These are phyloP conservation scores for Brachionus angularis DNA, from an alignment of 1,140 invertebrate species.

Conservation along the genomic window DNA sequence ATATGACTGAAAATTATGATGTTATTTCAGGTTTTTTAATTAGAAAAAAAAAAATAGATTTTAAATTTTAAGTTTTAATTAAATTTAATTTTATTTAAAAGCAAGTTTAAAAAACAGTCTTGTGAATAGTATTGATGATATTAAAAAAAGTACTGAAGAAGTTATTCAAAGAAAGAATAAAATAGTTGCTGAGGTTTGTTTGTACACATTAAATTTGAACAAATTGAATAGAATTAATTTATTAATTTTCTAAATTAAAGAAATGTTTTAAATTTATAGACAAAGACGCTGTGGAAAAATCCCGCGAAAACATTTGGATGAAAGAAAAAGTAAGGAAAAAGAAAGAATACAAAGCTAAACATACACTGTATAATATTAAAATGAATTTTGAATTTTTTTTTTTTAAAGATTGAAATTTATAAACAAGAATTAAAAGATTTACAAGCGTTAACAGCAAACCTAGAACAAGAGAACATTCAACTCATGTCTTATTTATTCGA, in stretches of 20 bases:
- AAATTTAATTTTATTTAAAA: background rate
- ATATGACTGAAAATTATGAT: conserved; percentile 42
- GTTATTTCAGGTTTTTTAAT: conserved; percentile 24
- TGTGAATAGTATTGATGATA: background rate
- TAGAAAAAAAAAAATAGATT: background rate
- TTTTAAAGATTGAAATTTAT: conserved; percentile 3
- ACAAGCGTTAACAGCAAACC: background rate
- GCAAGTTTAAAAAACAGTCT: background rate
- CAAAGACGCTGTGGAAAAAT: conserved; percentile 2
- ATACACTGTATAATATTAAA: too few relatives aligned
- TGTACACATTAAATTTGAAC: background rate
- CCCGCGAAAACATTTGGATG: conserved; percentile 20
- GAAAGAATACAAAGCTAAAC: too few relatives aligned
- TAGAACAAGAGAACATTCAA: conserved; percentile 22
- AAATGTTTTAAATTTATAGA: conserved; percentile 21
- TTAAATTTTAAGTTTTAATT: background rate
- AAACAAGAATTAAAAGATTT: conserved; percentile 5
- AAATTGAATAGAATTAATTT: too few relatives aligned
- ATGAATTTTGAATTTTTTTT: background rate
- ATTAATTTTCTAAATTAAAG: too few relatives aligned
- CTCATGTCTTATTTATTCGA: conserved; percentile 35
- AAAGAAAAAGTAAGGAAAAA: conserved; percentile 32
- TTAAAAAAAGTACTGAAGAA: conserved; percentile 19
- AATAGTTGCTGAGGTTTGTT: background rate
- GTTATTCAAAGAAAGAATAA: conserved; percentile 34